Evolutionary conservation across 1,140 invertebrate genomes (phyloP).

Genomic region (Apis dorsata): DNA sequence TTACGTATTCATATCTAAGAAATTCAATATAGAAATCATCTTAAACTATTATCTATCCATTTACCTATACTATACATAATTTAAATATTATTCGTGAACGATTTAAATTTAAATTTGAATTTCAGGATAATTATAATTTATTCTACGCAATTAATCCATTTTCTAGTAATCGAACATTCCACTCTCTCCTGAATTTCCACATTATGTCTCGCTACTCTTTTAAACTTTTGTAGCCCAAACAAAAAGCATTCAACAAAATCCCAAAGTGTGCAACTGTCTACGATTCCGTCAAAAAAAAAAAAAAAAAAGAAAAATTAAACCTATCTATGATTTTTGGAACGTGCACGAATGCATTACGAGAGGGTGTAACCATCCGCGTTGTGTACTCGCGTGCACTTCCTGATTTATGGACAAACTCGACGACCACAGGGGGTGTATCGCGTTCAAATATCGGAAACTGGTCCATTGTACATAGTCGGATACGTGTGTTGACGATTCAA

Average conservation of each 20-base stretch:
- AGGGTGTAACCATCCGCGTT: conserved; percentile 6
- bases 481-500: conserved; percentile 45
- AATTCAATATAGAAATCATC: too few relatives aligned
- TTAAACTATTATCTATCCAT: too few relatives aligned
- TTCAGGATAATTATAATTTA: too few relatives aligned
- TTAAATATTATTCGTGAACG: too few relatives aligned
- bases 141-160: too few relatives aligned
- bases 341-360: neutral
- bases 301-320: neutral
- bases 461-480: conserved; percentile 43
- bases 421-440: conserved; percentile 24
- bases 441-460: conserved; percentile 54
- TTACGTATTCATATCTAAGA: too few relatives aligned
- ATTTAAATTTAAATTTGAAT: too few relatives aligned
- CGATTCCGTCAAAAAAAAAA: neutral
- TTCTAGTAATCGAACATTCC: neutral
- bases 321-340: conserved; percentile 1
- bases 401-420: conserved; percentile 33
- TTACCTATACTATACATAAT: too few relatives aligned
- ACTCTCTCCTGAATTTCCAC: neutral
- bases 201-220: neutral
- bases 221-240: neutral
- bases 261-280: neutral
- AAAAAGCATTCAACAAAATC: neutral
- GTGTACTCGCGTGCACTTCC: neutral